Evolutionary conservation across 2,797 vertebrate species (phyloP).

Genomic region (Crenichthys baileyi): DNA sequence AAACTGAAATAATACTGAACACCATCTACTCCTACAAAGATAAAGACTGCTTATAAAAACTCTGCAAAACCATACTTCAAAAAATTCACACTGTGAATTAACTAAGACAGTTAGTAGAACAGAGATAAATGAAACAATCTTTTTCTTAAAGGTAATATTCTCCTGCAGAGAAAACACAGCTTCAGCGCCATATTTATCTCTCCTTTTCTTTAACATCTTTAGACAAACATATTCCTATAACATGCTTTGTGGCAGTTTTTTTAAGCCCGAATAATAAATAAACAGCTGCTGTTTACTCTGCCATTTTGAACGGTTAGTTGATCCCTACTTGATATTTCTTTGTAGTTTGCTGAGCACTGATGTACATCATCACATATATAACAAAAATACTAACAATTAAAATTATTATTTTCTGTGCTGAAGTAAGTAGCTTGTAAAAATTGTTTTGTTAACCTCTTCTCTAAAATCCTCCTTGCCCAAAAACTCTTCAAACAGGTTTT

Average conservation of each 20-base stretch:
- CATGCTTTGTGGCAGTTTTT: not conserved
- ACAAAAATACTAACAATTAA: not conserved
- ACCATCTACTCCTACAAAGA: not conserved
- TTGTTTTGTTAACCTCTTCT: conserved; percentile 5
- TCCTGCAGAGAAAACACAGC: not conserved
- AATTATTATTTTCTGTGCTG: not conserved
- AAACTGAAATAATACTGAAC: not conserved
- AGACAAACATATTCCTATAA: not conserved
- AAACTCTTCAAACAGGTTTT: conserved; percentile 30
- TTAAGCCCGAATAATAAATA: not conserved
- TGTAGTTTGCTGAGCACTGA: not conserved
- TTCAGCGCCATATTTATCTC: not conserved
- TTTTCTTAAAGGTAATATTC: not conserved
- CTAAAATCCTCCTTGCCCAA: conserved; percentile 21
- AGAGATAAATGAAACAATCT: not conserved
- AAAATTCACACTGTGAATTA: not conserved
- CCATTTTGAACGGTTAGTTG: not conserved
- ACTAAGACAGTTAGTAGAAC: not conserved
- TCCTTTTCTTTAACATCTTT: not conserved
- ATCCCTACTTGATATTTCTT: not conserved
- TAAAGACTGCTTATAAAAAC: not conserved
- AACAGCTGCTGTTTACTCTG: not conserved
- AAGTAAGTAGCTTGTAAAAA: not conserved
- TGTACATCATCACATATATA: not conserved
- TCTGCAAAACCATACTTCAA: not conserved